These are phyloP conservation scores for Euphonia xanthogaster DNA, from an alignment of 2,797 vertebrate species.

Conservation along the genomic window DNA sequence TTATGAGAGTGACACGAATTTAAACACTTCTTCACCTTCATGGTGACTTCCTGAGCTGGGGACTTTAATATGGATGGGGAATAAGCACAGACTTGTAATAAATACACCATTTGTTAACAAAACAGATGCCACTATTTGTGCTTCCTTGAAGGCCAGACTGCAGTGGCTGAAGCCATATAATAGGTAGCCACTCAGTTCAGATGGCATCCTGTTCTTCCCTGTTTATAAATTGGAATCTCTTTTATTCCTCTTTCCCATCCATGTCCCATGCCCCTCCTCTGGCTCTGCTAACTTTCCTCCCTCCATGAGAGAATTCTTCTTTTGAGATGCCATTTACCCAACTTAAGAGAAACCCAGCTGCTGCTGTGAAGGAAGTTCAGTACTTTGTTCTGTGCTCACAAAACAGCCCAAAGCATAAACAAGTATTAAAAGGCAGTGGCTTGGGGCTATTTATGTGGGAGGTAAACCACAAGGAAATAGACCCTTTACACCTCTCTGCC, in stretches of 20 bases:
- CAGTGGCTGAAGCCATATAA: not conserved
- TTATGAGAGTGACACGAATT: not conserved
- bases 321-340: not conserved
- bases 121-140: not conserved
- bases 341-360: not conserved
- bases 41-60: not conserved
- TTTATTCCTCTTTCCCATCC: not conserved
- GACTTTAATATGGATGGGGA: not conserved
- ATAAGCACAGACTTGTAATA: not conserved
- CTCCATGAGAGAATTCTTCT: not conserved
- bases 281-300: not conserved
- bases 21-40: not conserved
- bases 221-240: not conserved
- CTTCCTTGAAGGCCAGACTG: not conserved
- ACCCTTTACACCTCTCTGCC: not conserved
- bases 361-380: not conserved
- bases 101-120: not conserved
- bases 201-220: not conserved
- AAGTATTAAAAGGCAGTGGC: not conserved
- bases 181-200: not conserved
- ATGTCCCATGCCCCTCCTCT: not conserved
- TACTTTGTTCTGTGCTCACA: not conserved
- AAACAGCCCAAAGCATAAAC: not conserved
- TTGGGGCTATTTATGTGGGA: not conserved
- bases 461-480: not conserved